Conservation (phyloP, 2,888 invertebrate species). For the Phragmatobia fuliginosa region DNA sequence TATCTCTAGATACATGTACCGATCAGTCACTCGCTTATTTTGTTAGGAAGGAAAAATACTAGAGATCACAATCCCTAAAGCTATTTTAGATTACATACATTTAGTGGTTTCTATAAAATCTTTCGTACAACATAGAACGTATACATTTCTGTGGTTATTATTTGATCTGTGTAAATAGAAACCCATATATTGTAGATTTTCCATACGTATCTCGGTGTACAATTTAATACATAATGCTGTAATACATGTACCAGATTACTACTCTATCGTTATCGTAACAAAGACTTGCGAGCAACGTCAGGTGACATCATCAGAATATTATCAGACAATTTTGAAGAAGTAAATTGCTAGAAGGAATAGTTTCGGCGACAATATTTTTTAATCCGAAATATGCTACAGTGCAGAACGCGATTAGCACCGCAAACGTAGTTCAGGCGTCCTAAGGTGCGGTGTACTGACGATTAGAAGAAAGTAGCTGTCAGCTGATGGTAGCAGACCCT, state of each 20-base stretch:
- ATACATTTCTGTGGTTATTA: neutral
- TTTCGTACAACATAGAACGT: neutral
- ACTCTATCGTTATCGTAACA: neutral
- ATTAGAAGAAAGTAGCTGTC: too few relatives aligned
- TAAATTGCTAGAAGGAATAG: constrained; percentile 2
- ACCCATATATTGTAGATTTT: neutral
- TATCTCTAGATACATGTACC: constrained; percentile 19
- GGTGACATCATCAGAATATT: constrained; percentile 6
- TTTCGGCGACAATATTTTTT: neutral
- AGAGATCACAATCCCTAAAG: neutral
- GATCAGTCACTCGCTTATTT: constrained; percentile 7
- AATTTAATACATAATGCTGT: neutral
- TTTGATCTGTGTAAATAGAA: neutral
- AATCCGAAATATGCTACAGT: too few relatives aligned
- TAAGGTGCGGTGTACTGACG: too few relatives aligned
- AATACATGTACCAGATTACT: neutral
- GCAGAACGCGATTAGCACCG: too few relatives aligned
- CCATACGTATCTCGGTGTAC: neutral
- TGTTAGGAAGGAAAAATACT: constrained; percentile 9
- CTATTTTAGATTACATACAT: neutral
- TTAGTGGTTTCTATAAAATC: neutral
- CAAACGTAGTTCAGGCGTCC: too few relatives aligned
- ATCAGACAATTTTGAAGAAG: neutral
- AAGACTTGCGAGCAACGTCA: neutral
- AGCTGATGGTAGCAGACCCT: too few relatives aligned